These are phyloP conservation scores for Lytechinus pictus DNA, from an alignment of 35 echinoderm and acorn worm genomes.

Conservation along the genomic window DNA sequence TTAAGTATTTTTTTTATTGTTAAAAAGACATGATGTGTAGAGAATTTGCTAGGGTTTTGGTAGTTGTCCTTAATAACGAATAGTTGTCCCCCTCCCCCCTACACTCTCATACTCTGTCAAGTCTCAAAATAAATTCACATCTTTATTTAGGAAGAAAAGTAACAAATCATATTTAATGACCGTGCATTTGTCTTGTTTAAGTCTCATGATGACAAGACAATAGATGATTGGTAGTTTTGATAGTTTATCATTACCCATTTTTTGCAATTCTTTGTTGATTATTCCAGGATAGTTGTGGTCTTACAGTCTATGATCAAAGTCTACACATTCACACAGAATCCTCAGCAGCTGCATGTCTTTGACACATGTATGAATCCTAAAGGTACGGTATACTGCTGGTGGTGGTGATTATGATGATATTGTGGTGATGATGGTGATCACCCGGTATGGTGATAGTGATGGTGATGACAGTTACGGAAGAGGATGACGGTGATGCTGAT, in stretches of 20 bases:
- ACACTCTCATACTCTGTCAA: not conserved
- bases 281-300: conserved; percentile 87
- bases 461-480: no score
- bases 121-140: no score
- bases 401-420: no score
- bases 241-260: not conserved
- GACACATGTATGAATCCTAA: conserved; percentile 88
- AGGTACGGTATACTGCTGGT: conserved; percentile 52
- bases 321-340: conserved; percentile 99
- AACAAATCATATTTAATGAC: no score
- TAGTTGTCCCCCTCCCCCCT: conserved; percentile 71
- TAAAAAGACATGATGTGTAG: not conserved
- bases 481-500: no score
- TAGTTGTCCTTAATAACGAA: not conserved
- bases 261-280: conserved; percentile 38
- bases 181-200: no score
- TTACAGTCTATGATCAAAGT: conserved; percentile 96
- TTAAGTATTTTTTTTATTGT: not conserved
- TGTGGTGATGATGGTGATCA: no score
- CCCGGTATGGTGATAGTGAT: no score
- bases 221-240: no score
- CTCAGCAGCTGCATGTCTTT: conserved; percentile 98
- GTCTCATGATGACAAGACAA: no score
- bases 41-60: no score
- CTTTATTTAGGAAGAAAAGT: no score